phyloP scores from a whole-genome alignment of 2,113 vertebrate species.

The Hippolais icterina region DNA sequence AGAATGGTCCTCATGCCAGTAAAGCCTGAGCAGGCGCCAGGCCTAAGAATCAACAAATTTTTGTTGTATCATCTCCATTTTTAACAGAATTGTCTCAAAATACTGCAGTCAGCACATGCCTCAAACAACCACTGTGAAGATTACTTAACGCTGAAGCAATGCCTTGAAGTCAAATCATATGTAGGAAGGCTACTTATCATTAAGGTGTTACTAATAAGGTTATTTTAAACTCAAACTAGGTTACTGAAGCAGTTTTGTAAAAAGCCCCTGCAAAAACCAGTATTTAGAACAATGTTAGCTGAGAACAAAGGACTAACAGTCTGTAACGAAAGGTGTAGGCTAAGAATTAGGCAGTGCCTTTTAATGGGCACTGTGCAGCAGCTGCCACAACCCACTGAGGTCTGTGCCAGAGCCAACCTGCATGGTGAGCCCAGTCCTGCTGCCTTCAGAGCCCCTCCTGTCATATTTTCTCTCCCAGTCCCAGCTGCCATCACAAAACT shows the following conservation, averaged over 20 bases:
- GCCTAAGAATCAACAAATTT: neutral
- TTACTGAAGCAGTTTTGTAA: slow-evolving; percentile 6
- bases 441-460: neutral
- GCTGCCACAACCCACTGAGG: neutral
- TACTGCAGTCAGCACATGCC: neutral
- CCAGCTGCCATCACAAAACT: neutral
- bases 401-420: neutral
- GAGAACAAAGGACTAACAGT: neutral
- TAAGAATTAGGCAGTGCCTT: neutral
- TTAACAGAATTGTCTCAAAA: neutral
- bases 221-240: slow-evolving; percentile 56
- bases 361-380: neutral
- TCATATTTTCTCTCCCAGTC: neutral
- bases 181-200: slow-evolving; percentile 35
- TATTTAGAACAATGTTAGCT: neutral
- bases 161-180: neutral
- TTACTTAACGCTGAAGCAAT: neutral
- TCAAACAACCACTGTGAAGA: neutral
- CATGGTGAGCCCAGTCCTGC: fast-evolving
- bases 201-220: slow-evolving; percentile 27
- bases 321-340: neutral
- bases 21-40: neutral
- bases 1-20: neutral
- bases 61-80: neutral
- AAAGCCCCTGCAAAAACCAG: neutral